Evolutionary conservation across 2,113 vertebrate species (phyloP).

Genomic region (Amphilophus citrinellus): DNA sequence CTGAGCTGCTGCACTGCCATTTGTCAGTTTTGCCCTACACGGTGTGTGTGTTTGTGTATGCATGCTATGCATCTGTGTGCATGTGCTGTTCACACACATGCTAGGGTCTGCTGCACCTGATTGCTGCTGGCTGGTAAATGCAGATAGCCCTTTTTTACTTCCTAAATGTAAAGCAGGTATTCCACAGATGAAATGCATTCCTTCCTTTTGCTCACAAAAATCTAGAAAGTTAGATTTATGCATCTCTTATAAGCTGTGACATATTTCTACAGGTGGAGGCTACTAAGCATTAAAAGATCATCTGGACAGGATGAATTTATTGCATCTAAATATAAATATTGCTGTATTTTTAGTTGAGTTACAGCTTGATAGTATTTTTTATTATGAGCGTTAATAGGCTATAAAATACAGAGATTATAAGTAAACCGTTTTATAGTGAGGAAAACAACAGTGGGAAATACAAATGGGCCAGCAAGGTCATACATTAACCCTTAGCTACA

Average conservation of each 20-base stretch:
- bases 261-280: neutral
- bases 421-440: constrained; percentile 47
- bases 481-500: constrained; percentile 6
- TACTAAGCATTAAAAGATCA: neutral
- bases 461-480: constrained; percentile 31
- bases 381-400: constrained; percentile 38
- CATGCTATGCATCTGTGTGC: constrained; percentile 13
- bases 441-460: constrained; percentile 50
- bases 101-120: constrained; percentile 73
- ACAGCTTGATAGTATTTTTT: constrained; percentile 41
- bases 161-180: constrained; percentile 5
- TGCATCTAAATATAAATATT: constrained; percentile 36
- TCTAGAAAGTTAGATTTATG: neutral
- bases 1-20: constrained; percentile 72
- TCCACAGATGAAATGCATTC: constrained; percentile 3
- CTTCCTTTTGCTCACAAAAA: constrained; percentile 5
- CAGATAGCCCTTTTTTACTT: constrained; percentile 24
- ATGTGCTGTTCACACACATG: constrained; percentile 34
- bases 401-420: constrained; percentile 54
- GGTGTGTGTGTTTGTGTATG: constrained; percentile 17
- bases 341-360: neutral
- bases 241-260: neutral
- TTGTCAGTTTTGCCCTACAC: constrained; percentile 65
- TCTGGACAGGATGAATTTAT: constrained; percentile 10
- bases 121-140: constrained; percentile 49